phyloP scores from a whole-genome alignment of 2,797 vertebrate genomes.

The Microhierax caerulescens region DNA sequence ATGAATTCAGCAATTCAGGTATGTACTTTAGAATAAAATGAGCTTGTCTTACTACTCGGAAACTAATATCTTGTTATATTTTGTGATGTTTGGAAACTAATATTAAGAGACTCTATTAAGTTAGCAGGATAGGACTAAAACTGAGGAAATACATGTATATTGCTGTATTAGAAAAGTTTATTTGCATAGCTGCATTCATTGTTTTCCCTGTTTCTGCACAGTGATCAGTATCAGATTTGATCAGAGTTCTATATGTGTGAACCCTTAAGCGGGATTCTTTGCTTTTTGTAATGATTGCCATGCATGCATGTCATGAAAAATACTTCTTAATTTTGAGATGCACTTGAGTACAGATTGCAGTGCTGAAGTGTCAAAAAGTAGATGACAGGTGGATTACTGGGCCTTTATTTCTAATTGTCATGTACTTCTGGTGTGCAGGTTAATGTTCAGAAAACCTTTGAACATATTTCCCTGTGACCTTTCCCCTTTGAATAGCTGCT shows the following conservation, averaged over 20 bases:
- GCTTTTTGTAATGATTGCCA: not conserved
- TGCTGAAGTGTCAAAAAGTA: not conserved
- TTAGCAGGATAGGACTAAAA: not conserved
- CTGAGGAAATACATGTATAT: not conserved
- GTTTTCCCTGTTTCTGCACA: not conserved
- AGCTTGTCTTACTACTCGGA: not conserved
- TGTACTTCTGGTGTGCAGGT: not conserved
- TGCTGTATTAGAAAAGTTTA: not conserved
- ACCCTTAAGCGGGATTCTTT: not conserved
- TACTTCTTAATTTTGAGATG: not conserved
- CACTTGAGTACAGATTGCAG: not conserved
- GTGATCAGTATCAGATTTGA: not conserved
- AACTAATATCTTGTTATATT: not conserved
- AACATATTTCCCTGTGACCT: not conserved
- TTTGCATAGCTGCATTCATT: not conserved
- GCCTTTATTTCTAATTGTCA: not conserved
- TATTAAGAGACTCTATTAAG: not conserved
- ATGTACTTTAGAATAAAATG: constrained; percentile 60
- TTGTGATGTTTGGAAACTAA: not conserved
- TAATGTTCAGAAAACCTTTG: not conserved
- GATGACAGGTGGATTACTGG: not conserved
- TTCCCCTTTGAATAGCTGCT: not conserved
- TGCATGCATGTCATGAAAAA: not conserved
- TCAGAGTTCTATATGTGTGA: not conserved
- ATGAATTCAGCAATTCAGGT: constrained; percentile 99